These are phyloP conservation scores for Galagoides demidoff DNA, from an alignment of 2,797 vertebrate species.

Conservation along the genomic window DNA sequence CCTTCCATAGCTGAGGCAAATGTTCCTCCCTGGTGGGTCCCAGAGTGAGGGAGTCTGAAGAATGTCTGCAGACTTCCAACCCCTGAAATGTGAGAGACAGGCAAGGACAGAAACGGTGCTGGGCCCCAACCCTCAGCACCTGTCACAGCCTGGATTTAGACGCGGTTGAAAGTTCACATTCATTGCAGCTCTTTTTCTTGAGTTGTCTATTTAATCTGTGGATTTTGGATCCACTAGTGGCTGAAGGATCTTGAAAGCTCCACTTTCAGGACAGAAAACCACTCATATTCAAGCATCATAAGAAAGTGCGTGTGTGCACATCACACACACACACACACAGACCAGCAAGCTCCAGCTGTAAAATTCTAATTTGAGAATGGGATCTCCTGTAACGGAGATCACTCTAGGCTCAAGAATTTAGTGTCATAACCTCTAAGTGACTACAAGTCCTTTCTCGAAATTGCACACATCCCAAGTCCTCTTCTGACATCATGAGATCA, in stretches of 20 bases:
- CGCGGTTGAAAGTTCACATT: neutral
- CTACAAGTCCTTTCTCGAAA: slow-evolving; percentile 26
- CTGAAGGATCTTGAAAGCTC: neutral
- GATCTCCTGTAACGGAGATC: neutral
- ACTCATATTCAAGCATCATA: neutral
- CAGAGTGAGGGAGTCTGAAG: neutral
- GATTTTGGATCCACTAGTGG: neutral
- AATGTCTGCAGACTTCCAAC: neutral
- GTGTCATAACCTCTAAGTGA: neutral
- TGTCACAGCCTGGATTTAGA: neutral
- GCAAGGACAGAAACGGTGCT: neutral
- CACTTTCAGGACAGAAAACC: neutral
- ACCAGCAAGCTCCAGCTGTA: neutral
- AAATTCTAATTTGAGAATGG: neutral
- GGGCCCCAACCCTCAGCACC: neutral
- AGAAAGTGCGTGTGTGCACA: neutral
- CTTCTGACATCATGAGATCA: neutral
- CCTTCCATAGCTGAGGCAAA: neutral
- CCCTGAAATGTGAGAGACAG: neutral
- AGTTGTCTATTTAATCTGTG: neutral
- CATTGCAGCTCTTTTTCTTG: neutral
- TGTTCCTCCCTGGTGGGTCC: neutral
- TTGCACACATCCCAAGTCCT: neutral
- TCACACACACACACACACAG: too few relatives aligned
- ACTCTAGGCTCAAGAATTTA: neutral